Evolutionary conservation across 23 tunicate genomes (phyloP), one percentile per base, ranked within the genome.

Genomic region (Botrylloides violaceus): DNA sequence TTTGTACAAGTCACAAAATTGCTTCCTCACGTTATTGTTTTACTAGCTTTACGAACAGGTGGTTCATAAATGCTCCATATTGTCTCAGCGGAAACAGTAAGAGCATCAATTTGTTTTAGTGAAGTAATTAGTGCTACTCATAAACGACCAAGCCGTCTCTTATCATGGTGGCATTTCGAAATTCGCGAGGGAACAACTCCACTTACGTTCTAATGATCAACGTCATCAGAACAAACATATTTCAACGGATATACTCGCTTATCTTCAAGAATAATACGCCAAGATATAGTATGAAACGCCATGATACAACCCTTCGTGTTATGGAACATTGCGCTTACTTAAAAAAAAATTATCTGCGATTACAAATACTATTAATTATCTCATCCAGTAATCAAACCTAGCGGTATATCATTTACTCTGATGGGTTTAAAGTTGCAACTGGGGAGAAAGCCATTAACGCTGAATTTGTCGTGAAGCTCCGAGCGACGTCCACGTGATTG

Each of bases 1-100:
- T n/a, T n/a, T n/a, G n/a, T n/a, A n/a, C n/a, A 43, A 43, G 53
- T 9, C 12, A 43, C 53, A 43, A 15, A 15, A 15, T 43, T 15
- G 53, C 53, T 43, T 43, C 53, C 53, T 43, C 9, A 7, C 53
- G 26, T 15, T 63, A 63, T 63, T 63, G 70, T 63, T 63, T 63
- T 63, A 63, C 29, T 31, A 34, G 70, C 70, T 29, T 63, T 63
- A 63, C 70, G 26, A 63, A 63, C 70, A 63, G 36, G 26, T 31
- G 70, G 12, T 34, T 28, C 33, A 31, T 33, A 3, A 63, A 63
- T 63, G 12, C 33, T 4, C 70, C 35, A 31, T 31, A 43, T 63
- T 31, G 32, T 63, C 18, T 63, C 35, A 33, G 70, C 70, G 70
- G 70, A 63, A 63, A 28, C 36, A 21, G 20, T 4, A 21, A 29